A percentile compares a stretch with the other conserved stretches of the same genome.
Evolutionary conservation across 1,140 invertebrate species (phyloP).

Genomic region (Euura saliciscinereae): DNA sequence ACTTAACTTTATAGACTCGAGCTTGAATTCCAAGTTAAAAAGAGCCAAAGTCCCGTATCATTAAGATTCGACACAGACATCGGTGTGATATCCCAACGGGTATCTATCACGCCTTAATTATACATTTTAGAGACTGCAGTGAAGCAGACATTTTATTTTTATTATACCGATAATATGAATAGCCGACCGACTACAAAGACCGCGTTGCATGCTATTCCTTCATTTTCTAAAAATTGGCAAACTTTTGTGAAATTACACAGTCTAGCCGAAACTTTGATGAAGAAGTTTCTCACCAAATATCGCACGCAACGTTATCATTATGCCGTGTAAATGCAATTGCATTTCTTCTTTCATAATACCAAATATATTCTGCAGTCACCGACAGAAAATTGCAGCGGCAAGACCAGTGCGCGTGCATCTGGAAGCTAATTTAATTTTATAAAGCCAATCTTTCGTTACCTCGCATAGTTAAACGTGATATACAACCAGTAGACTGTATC

Average conservation of each 20-base stretch:
- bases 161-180: no score
- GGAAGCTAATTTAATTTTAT: conserved; percentile 4
- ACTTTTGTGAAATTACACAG: conserved; percentile 3
- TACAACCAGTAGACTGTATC: not conserved
- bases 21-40: not conserved
- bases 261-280: not conserved
- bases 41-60: conserved; percentile 2
- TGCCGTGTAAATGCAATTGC: no score
- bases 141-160: no score
- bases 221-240: not conserved
- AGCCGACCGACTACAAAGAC: not conserved
- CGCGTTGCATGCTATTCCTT: not conserved
- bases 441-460: conserved; percentile 7
- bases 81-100: not conserved
- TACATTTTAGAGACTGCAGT: not conserved
- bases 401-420: not conserved
- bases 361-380: no score
- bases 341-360: no score
- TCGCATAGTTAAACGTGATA: conserved; percentile 2
- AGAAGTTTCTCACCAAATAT: not conserved
- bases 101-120: not conserved
- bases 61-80: conserved; percentile 2
- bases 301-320: not conserved
- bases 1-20: conserved; percentile 4
- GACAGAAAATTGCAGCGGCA: no score